These are phyloP conservation scores for Scleropages formosus DNA, from an alignment of 2,797 vertebrate genomes.

Conservation along the genomic window DNA sequence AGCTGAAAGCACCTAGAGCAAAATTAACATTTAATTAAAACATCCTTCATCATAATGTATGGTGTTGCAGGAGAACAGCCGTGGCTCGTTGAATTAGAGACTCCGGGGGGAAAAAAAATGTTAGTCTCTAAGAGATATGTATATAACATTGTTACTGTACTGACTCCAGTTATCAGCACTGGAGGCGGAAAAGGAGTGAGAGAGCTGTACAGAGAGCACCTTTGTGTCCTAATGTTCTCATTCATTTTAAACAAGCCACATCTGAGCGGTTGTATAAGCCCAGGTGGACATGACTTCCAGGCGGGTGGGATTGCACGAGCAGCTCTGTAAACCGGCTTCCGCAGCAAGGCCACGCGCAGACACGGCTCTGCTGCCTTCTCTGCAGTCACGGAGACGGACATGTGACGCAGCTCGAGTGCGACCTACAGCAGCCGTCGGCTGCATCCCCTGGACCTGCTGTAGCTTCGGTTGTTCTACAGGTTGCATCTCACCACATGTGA, in stretches of 20 bases:
- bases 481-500: too few species aligned
- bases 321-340: not conserved
- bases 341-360: not conserved
- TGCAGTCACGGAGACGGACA: not conserved
- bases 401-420: not conserved
- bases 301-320: not conserved
- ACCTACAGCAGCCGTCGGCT: not conserved
- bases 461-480: not conserved
- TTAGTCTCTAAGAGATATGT: not conserved
- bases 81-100: not conserved
- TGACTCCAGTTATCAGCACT: not conserved
- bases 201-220: not conserved
- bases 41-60: not conserved
- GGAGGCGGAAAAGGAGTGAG: not conserved
- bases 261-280: slow-evolving; percentile 9
- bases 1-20: not conserved
- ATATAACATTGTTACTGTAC: not conserved
- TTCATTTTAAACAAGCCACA: slow-evolving; percentile 50
- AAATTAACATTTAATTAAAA: too few species aligned
- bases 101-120: not conserved
- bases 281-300: not conserved
- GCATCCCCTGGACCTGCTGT: not conserved
- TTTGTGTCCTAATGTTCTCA: slow-evolving; percentile 54
- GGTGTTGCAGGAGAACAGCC: not conserved
- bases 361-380: not conserved